Conservation (phyloP, 2,797 vertebrate species). For the Sebastes variabilis region DNA sequence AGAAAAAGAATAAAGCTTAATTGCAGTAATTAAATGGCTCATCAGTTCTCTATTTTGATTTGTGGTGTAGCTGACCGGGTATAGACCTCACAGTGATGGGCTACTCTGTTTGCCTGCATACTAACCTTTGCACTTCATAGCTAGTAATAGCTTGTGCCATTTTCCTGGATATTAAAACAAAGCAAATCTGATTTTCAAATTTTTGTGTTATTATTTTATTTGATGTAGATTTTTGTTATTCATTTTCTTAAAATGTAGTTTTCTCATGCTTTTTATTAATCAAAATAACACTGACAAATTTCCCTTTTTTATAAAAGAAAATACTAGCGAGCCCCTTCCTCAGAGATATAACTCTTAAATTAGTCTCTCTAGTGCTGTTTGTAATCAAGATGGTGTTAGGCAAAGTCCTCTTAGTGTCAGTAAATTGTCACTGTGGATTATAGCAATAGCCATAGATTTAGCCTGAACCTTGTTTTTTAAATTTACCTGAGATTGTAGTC, state of each 20-base stretch:
- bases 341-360: accelerated
- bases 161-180: neutral
- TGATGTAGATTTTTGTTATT: neutral
- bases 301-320: neutral
- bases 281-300: neutral
- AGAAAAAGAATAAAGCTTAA: neutral
- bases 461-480: neutral
- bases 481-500: neutral
- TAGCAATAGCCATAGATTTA: neutral
- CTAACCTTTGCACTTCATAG: neutral
- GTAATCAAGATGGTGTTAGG: neutral
- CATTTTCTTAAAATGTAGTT: neutral
- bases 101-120: neutral
- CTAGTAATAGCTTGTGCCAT: neutral
- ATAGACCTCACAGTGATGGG: neutral
- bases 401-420: neutral
- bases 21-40: neutral
- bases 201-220: neutral
- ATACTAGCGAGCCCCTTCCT: neutral
- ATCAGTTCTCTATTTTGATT: neutral
- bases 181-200: neutral
- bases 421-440: neutral
- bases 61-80: neutral
- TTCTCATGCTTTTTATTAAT: neutral
- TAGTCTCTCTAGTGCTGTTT: neutral